phyloP scores from a whole-genome alignment of 2,113 vertebrate genomes.

The Hydropotes inermis region DNA sequence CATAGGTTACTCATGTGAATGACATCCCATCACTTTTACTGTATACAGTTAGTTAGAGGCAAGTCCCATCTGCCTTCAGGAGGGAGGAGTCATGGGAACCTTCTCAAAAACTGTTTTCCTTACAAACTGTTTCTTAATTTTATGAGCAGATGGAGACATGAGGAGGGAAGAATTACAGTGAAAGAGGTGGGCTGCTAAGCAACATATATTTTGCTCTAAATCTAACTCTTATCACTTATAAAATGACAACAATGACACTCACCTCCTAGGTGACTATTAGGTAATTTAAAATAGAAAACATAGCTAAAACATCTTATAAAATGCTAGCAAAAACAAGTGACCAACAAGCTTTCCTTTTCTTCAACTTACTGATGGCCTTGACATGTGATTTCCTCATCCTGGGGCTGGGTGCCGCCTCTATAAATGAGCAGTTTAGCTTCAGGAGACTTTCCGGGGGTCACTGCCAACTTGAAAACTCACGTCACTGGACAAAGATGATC shows the following conservation, averaged over 20 bases:
- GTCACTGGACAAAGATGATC: not conserved
- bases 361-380: not conserved
- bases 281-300: not conserved
- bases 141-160: not conserved
- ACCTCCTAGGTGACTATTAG: not conserved
- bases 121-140: not conserved
- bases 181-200: not conserved
- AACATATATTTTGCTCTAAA: not conserved
- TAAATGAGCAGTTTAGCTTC: not conserved
- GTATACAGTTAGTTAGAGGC: not conserved
- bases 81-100: rapidly evolving
- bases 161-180: not conserved
- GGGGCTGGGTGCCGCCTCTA: not conserved
- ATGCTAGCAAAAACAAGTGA: not conserved
- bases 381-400: not conserved
- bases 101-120: not conserved
- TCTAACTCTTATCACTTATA: not conserved
- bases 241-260: not conserved
- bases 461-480: not conserved
- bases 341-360: not conserved
- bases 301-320: not conserved
- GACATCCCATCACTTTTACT: not conserved
- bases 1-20: not conserved
- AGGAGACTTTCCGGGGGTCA: not conserved
- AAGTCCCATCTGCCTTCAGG: not conserved